These are phyloP conservation scores for Chionoecetes opilio DNA, from an alignment of 1,140 invertebrate species.

Conservation along the genomic window DNA sequence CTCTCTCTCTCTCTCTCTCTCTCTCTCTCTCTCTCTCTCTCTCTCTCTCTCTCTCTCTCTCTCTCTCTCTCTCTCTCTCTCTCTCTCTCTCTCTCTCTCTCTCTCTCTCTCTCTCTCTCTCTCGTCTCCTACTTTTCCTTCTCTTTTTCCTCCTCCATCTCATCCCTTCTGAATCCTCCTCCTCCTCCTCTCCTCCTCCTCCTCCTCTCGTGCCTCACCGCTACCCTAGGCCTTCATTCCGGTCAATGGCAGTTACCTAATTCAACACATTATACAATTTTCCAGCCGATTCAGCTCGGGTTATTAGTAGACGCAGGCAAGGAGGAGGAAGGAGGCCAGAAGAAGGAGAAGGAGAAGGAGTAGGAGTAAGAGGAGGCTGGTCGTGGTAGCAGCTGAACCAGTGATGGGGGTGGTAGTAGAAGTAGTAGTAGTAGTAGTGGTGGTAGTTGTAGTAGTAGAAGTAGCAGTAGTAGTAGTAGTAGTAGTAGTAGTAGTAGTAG, in stretches of 20 bases:
- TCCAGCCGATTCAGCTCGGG: constrained; percentile 5
- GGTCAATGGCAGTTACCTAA: not conserved
- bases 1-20: not conserved
- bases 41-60: constrained; percentile 19
- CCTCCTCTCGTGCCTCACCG: too few relatives aligned
- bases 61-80: too few relatives aligned
- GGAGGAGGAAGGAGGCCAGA: not conserved
- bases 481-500: too few relatives aligned
- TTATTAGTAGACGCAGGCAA: not conserved
- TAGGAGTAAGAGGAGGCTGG: not conserved
- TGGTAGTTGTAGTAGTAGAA: not conserved
- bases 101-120: too few relatives aligned
- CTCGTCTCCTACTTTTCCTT: too few relatives aligned
- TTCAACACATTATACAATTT: not conserved
- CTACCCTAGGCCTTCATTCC: not conserved
- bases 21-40: constrained; percentile 16
- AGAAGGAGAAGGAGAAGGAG: not conserved
- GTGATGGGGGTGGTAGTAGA: not conserved
- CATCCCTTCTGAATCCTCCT: too few relatives aligned
- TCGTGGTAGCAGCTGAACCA: too few relatives aligned
- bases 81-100: too few relatives aligned
- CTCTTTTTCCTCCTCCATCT: too few relatives aligned
- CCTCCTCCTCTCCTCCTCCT: too few relatives aligned
- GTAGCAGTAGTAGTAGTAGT: not conserved
- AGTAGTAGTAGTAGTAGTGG: not conserved